Evolutionary conservation across 2,113 vertebrate species (phyloP).

Genomic region (Orientallactaga bullata): DNA sequence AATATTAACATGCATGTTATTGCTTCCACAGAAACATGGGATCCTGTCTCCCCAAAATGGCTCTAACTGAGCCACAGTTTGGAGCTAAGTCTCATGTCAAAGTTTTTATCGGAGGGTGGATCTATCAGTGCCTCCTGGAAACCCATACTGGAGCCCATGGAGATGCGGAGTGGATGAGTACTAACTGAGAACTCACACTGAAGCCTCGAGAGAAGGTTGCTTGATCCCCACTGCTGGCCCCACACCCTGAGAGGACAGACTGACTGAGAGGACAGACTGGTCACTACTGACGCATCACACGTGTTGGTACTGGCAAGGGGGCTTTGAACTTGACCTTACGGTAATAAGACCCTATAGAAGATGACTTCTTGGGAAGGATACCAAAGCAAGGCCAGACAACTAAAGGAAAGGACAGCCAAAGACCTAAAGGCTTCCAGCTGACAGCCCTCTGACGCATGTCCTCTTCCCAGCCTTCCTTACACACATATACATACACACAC

Average conservation of each 20-base stretch:
- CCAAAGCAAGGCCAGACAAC: background rate
- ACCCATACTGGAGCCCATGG: background rate
- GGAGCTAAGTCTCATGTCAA: background rate
- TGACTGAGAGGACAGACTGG: too few species aligned
- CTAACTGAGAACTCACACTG: background rate
- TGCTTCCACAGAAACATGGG: background rate
- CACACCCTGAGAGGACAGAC: background rate
- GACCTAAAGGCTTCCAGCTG: background rate
- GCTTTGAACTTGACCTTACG: background rate
- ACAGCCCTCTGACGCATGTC: background rate
- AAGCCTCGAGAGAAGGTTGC: accelerated
- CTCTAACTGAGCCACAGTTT: accelerated
- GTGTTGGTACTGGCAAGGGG: background rate
- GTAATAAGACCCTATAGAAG: background rate
- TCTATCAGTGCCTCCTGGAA: too few species aligned
- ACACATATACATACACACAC: too few species aligned
- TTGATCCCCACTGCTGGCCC: too few species aligned
- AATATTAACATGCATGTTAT: background rate
- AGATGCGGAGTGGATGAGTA: accelerated
- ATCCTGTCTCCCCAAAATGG: background rate
- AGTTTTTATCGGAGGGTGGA: too few species aligned
- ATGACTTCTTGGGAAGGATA: too few species aligned
- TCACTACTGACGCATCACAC: background rate
- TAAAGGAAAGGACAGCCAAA: background rate
- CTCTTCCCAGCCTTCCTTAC: background rate